These are phyloP conservation scores for Argyrosomus japonicus DNA, from an alignment of 2,113 vertebrate genomes.

Conservation along the genomic window DNA sequence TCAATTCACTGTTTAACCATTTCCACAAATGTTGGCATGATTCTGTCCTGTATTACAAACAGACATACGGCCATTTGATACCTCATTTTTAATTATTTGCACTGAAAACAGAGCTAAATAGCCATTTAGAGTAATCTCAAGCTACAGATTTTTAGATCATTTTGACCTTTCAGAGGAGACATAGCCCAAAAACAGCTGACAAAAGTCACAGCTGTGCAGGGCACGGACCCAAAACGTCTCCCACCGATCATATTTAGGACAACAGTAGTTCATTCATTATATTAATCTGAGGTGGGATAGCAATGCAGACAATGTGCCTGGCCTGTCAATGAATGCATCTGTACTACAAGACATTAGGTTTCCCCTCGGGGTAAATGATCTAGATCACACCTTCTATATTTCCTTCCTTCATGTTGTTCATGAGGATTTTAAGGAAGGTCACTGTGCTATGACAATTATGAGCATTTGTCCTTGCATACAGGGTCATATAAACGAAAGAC, in stretches of 20 bases:
- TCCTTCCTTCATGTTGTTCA: constrained; percentile 1
- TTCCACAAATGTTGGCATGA: background rate
- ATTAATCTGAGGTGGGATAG: constrained; percentile 69
- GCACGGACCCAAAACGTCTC: constrained; percentile 57
- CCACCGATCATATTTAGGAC: constrained; percentile 59
- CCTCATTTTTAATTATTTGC: background rate
- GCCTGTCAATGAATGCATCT: constrained; percentile 50
- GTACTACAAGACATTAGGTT: constrained; percentile 39
- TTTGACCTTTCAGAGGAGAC: constrained; percentile 51
- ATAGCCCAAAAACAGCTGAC: constrained; percentile 43
- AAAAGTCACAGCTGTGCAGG: constrained; percentile 54
- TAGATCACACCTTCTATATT: constrained; percentile 22
- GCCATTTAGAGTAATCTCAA: background rate
- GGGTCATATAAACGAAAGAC: constrained; percentile 1
- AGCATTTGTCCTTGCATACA: constrained; percentile 13
- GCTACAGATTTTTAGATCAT: constrained; percentile 4
- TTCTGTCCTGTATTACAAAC: background rate
- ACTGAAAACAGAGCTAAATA: background rate
- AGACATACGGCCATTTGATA: background rate
- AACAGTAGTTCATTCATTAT: constrained; percentile 70
- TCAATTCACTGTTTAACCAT: background rate
- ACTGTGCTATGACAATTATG: background rate
- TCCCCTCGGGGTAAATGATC: constrained; percentile 8
- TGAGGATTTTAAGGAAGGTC: background rate
- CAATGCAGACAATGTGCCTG: constrained; percentile 70